Evolutionary conservation across 2,888 invertebrate genomes (phyloP), one percentile per base, ranked within the genome.

Genomic region (Lasioglossum lativentre): DNA sequence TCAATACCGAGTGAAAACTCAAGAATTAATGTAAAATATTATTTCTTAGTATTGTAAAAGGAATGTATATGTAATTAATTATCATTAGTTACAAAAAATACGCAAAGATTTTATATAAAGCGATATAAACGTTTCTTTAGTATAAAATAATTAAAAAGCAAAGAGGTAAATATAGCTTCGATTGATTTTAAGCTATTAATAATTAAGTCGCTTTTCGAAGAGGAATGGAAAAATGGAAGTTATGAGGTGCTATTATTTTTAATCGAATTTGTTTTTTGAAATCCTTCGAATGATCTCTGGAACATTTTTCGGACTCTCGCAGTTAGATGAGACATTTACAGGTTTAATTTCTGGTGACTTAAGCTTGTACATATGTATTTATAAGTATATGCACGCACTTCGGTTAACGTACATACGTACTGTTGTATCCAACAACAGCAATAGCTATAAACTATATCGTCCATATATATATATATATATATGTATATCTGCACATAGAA

Each of bases 361-460:
- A 38, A 47, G 16, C 45, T 78, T 68, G n/a, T 68, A 68, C n/a
- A 45, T 86, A 83, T 87, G 85, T 87, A 75, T 87, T 81, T 84
- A 86, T 89, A 83, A 59, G 45, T 78, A 84, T 78, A 78, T 80
- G 73, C 71, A 79, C 78, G 78, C 73, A 59, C 78, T 70, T 82
- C 70, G 4, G 38, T n/a, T 23, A 74, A 59, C 81, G 34, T 75
- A 74, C 56, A 82, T 75, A 76, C 45, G 70, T 76, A 82, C 71
- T 68, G 74, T 79, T 82, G 68, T 66, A 75, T 85, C 80, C 88
- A 89, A 89, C 86, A 86, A 85, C 52, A 52, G 84, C 23, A n/a
- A 85, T 76, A 47, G 71, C 82, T 89, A 86, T 89, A 89, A 85
- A 86, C 85, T 90, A 91, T 89, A 82, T 88, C 73, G 63, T 87